Evolutionary conservation across 1,140 invertebrate species (phyloP), one percentile per base, ranked within the genome.

Genomic region (Anastrepha ludens): DNA sequence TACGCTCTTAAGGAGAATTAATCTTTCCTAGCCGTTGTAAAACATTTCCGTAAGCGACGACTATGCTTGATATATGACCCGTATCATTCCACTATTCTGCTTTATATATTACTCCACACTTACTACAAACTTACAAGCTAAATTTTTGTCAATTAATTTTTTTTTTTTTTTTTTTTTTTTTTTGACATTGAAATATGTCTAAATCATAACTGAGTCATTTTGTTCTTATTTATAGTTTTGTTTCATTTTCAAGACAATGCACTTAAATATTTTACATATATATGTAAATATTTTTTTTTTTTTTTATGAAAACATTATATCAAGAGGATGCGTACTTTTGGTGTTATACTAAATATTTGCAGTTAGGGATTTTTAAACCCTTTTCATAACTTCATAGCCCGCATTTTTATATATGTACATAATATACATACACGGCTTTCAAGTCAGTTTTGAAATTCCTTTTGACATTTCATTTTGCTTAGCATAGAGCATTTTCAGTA

Each of bases 121-220:
- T 74, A 74, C 67, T 74, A 74, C 67, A 74, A 74, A 74, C 67
- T 74, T 74, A 74, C 39, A 74, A 74, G 67, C 67, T 74, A 74
- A 55, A 8, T 55, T 55, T 55, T 55, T 55, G 50, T 55, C 50
- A 55, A 2, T 55, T 55, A 55, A 55, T 55, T 55, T 55, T 55
- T 55, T 11, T 29, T 55, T 55, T 55, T 8, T 44, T 44, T 44
- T 13, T 13, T 41, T 67, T 11, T n/a, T 3, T 29, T 39, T 70
- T 44, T 44, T 47, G 67, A 74, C 67, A 74, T 11, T 55, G 50
- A 6, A 55, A 55, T 55, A 55, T 55, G 50, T 74, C 67, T 74
- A 74, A 74, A 74, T 74, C 11, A 74, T 74, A 74, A 74, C 67
- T 74, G 67, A 74, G 67, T 74, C 67, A 74, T 13, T 74, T 74